These are phyloP conservation scores for Charina bottae DNA, from an alignment of 2,113 vertebrate species.

Conservation along the genomic window DNA sequence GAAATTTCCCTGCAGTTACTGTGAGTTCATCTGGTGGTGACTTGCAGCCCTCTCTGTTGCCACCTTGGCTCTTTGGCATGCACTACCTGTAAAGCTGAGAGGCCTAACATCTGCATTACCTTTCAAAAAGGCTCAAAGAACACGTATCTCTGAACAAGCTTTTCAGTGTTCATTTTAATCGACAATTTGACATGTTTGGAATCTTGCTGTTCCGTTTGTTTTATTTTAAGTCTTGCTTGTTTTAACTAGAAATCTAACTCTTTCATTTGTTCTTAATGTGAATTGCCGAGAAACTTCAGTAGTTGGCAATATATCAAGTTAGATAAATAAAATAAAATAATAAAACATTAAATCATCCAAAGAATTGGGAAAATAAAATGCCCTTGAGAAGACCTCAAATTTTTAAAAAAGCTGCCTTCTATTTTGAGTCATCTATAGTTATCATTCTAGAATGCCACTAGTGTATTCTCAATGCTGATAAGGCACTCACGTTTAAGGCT, in stretches of 20 bases:
- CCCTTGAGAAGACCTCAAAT: neutral
- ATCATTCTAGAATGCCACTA: neutral
- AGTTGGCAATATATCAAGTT: too few species aligned
- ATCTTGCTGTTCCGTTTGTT: neutral
- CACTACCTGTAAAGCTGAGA: neutral
- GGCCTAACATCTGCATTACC: neutral
- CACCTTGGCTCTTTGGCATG: neutral
- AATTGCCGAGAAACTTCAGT: neutral
- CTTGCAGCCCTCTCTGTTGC: neutral
- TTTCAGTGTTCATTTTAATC: neutral
- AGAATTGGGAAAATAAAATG: neutral
- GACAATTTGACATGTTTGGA: neutral
- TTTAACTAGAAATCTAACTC: neutral
- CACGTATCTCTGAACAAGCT: neutral
- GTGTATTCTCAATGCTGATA: neutral
- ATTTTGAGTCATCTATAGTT: neutral
- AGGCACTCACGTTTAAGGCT: neutral
- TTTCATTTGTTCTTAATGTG: neutral
- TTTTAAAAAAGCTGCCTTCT: neutral
- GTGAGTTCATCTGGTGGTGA: neutral
- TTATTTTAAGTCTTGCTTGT: neutral
- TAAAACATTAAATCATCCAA: neutral
- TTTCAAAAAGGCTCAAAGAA: neutral
- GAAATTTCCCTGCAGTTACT: neutral
- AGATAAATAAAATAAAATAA: too few species aligned